Evolutionary conservation across 2,797 vertebrate genomes (phyloP), one percentile per base, ranked within the genome.

Genomic region (Lepus oiostolus): DNA sequence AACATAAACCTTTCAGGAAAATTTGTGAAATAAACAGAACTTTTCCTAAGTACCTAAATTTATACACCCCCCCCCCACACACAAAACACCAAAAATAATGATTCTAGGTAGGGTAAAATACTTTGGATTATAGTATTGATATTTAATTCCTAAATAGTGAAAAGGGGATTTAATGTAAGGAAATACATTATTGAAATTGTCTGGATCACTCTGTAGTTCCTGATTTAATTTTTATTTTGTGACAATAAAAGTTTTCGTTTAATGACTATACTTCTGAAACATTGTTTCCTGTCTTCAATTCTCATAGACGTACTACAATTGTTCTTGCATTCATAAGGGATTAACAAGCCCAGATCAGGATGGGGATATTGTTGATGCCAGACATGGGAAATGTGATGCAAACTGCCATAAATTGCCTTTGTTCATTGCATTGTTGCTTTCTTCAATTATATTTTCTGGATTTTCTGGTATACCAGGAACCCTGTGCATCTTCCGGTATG

Each of bases 291-390:
- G 2, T 95, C 24, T 79, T 94, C 50, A 75, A 54, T 92, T 47
- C 93, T 85, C 7, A 30, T 32, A 97, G 97, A 10, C 32, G 8
- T 97, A 91, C 83, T 97, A 96, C 62, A 95, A 95, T 72, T 97
- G 97, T 75, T 88, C 96, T 63, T 97, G 97, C 67, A 95, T 97
- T 95, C 74, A 95, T 62, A 63, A 93, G 22, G 96, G 97, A 85
- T 52, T 97, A 92, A 22, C 47, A 54, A 67, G 12, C 0, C 3
- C 60, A 88, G 96, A 96, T 47, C 7, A 10, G 0, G n/a, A 96
- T 4, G 81, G 60, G 52, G 91, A 93, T 24, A 79, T 91, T 82
- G 63, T 91, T 32, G 96, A 97, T 47, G 96, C 96, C 30, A 12
- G 2, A 22, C 0, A 1, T 72, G 96, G 94, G 14, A 88, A 14